A percentile compares a stretch with the other conserved stretches of the same genome.
Evolutionary conservation across 2,797 vertebrate genomes (phyloP).

Genomic region (Alcedo atthis): DNA sequence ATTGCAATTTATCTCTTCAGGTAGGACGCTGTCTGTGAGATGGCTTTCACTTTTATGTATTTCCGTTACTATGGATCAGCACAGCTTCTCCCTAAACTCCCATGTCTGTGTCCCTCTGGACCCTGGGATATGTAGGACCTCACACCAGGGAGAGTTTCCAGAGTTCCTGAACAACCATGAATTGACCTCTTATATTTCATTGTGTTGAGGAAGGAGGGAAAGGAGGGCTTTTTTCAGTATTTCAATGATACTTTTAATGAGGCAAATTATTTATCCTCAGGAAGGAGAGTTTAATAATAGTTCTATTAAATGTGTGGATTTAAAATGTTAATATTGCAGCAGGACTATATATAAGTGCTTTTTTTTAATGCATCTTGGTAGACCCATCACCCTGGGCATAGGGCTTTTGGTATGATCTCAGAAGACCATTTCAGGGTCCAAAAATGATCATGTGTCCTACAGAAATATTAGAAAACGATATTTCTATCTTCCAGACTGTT

Average conservation of each 20-base stretch:
- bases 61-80: background rate
- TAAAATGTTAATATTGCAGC: background rate
- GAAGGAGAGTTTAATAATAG: background rate
- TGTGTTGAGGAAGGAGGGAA: background rate
- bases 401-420: background rate
- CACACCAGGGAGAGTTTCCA: background rate
- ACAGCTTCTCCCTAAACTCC: background rate
- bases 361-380: slow-evolving; percentile 20
- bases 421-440: background rate
- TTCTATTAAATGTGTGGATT: background rate
- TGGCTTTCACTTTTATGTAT: slow-evolving; percentile 7
- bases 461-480: background rate
- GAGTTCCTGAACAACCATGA: background rate
- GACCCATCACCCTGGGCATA: background rate
- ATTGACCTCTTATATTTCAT: background rate
- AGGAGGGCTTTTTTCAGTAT: background rate
- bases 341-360: background rate
- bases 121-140: background rate
- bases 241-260: background rate
- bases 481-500: background rate
- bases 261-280: background rate
- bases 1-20: slow-evolving; percentile 47
- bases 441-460: background rate
- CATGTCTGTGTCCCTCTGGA: background rate
- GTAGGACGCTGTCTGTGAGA: background rate